Evolutionary conservation across 2,797 vertebrate species (phyloP).

Genomic region (Galago senegalensis): DNA sequence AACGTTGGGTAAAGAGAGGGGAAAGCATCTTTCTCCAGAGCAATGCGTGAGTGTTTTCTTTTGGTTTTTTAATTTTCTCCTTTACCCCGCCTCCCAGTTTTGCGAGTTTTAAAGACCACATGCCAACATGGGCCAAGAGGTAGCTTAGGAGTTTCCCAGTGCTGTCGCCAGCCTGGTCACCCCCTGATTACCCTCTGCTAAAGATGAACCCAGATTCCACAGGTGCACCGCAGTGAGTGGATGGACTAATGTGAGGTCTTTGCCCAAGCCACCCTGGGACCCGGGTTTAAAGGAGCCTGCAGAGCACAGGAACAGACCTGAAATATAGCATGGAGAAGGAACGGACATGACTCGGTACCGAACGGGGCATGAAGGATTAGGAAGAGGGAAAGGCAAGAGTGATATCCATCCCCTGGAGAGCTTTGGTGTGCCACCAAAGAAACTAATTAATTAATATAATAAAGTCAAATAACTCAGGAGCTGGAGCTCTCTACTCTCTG

Average conservation of each 20-base stretch:
- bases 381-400: neutral
- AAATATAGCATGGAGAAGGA: neutral
- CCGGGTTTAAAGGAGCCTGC: neutral
- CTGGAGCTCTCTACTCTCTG: neutral
- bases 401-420: neutral
- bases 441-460: neutral
- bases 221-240: no score
- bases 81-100: neutral
- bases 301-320: neutral
- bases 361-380: neutral
- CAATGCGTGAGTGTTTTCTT: neutral
- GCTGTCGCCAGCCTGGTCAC: neutral
- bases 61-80: neutral
- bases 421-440: neutral
- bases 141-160: neutral
- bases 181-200: neutral
- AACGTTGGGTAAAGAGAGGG: neutral
- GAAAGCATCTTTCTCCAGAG: slow-evolving; percentile 42
- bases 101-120: slow-evolving; percentile 38
- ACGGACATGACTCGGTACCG: neutral
- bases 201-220: neutral
- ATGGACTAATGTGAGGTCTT: neutral
- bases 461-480: neutral
- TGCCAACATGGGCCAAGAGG: neutral
- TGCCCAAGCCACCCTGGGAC: neutral